Evolutionary conservation across 35 echinoderm and acorn worm species (phyloP), one percentile per base, ranked within the genome.

Genomic region (Amphiura filiformis): DNA sequence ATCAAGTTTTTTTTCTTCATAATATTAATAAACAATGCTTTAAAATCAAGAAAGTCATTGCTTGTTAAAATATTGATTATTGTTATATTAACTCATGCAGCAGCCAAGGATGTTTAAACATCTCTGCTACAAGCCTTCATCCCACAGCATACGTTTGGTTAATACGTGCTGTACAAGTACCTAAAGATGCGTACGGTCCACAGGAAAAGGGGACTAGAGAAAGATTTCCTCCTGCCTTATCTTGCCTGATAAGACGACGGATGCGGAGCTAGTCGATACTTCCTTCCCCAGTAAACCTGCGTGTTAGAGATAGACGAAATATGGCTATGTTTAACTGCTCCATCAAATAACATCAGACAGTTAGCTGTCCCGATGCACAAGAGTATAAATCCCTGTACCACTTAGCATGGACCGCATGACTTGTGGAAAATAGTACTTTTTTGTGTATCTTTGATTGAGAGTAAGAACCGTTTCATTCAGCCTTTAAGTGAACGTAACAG

Each of bases 261-360:
- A 70, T 70, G 61, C 28, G 11, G 1, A 15, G 61, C 61, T 70
- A 70, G 61, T 4, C 28, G 61, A 70, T 70, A 70, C 61, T 70
- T 70, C 61, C 61, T 70, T 13, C 26, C 11, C 4, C 1, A 13
- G 28, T 17, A 13, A 70, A 30, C 61, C 61, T 70, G 61, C 61
- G 61, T 70, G 61, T 70, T 23, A 70, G 11, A 70, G 61, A 70
- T 70, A 70, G 61, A 70, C 61, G 61, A 70, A 70, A 70, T 70
- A 70, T 70, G 61, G 61, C 61, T 70, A 70, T 70, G 61, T 70
- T 70, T 70, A 70, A 30, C 61, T n/a, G 26, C 61, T n/a, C 15
- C 61, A 26, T 26, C 61, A 70, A 70, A 70, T 70, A 70, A 70
- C 9, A 15, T 70, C 61, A 70, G 61, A 70, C 61, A 70, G 61